phyloP scores from a whole-genome alignment of 1,140 invertebrate species.

The Saccostrea echinata region DNA sequence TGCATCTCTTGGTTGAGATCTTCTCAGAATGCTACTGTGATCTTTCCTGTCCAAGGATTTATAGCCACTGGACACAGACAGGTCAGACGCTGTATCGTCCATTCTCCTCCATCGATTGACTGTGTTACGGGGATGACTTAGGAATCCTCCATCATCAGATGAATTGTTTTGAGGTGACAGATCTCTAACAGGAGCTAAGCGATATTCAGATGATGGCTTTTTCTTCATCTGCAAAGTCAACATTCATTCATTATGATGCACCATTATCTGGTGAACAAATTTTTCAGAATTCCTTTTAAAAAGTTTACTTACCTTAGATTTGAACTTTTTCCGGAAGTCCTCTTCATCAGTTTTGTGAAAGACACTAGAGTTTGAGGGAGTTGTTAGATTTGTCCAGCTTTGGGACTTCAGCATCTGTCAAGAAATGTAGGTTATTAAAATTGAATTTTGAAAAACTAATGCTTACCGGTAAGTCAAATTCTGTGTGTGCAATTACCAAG shows the following conservation, averaged over 20 bases:
- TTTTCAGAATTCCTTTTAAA: not conserved
- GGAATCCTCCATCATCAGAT: conserved; percentile 14
- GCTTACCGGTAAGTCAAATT: too few relatives aligned
- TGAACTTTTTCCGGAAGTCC: not conserved
- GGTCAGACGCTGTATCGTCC: not conserved
- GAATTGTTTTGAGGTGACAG: conserved; percentile 8
- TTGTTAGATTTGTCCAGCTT: conserved; percentile 64
- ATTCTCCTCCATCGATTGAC: not conserved
- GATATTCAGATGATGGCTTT: conserved; percentile 28
- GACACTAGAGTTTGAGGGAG: conserved; percentile 3
- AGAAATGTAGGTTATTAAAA: conserved; percentile 7
- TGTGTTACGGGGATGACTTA: not conserved
- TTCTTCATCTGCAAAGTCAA: not conserved
- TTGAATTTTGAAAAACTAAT: too few relatives aligned
- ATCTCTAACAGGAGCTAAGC: conserved; percentile 27
- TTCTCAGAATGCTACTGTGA: not conserved
- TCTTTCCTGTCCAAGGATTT: not conserved
- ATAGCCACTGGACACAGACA: conserved; percentile 37
- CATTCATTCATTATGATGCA: not conserved
- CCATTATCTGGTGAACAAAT: not conserved
- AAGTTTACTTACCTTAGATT: not conserved
- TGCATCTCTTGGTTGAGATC: conserved; percentile 17
- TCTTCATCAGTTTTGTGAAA: conserved; percentile 28
- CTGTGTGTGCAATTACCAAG: too few relatives aligned
- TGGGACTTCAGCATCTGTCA: conserved; percentile 68